Conservation (phyloP, 2,888 invertebrate species). For the Chirona hameri region DNA sequence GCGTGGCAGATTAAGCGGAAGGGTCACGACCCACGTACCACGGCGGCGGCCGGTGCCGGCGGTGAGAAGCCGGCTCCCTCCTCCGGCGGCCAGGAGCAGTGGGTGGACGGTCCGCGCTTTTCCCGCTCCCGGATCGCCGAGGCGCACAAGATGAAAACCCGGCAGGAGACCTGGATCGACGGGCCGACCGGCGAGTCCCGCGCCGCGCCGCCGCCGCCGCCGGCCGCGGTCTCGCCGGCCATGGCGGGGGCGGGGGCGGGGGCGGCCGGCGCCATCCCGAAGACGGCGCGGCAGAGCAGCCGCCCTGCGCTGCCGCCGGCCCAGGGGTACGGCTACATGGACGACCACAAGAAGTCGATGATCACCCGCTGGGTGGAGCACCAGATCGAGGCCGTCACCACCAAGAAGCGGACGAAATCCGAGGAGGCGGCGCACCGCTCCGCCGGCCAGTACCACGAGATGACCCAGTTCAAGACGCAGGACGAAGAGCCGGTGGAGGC, state of each 20-base stretch:
- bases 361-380: conserved; percentile 90
- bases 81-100: conserved; percentile 74
- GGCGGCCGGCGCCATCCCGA: conserved; percentile 35
- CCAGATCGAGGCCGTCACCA: conserved; percentile 61
- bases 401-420: conserved; percentile 45
- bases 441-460: conserved; percentile 52
- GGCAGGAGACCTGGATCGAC: conserved; percentile 93
- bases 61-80: background rate
- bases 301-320: conserved; percentile 28
- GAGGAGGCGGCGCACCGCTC: conserved; percentile 51
- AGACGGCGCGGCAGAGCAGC: conserved; percentile 48
- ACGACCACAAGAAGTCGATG: conserved; percentile 87
- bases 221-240: conserved; percentile 40
- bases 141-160: conserved; percentile 61
- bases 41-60: conserved; percentile 23
- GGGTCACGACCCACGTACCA: conserved; percentile 13
- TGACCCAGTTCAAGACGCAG: conserved; percentile 61
- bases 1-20: conserved; percentile 30
- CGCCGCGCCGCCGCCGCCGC: too few species aligned
- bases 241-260: conserved; percentile 50
- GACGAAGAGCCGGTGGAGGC: conserved; percentile 39
- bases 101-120: conserved; percentile 94
- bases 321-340: conserved; percentile 82
- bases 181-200: conserved; percentile 73
- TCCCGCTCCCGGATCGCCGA: conserved; percentile 52